Evolutionary conservation across 2,797 vertebrate species (phyloP).

Genomic region (Neosilurus hyrtlii): DNA sequence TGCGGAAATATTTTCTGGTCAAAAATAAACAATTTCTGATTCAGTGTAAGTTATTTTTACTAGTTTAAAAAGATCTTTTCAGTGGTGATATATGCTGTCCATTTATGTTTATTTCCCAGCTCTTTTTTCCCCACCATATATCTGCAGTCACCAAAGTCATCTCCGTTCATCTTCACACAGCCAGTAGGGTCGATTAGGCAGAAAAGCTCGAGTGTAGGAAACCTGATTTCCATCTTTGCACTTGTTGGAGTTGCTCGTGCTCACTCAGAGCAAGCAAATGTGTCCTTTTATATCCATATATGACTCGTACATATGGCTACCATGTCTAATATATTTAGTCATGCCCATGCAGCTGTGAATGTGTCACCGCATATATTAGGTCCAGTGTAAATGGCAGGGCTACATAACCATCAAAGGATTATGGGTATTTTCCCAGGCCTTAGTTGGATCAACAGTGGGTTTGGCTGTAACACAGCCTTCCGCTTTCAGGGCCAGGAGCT

Average conservation of each 20-base stretch:
- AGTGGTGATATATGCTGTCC: neutral
- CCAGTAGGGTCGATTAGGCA: conserved; percentile 19
- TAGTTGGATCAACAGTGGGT: conserved; percentile 40
- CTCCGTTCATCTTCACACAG: conserved; percentile 1
- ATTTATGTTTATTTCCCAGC: conserved; percentile 15
- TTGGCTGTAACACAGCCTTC: conserved; percentile 30
- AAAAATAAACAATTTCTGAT: neutral
- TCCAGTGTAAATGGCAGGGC: conserved; percentile 23
- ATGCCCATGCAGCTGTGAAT: conserved; percentile 13
- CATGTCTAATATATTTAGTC: neutral
- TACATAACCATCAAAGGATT: conserved; percentile 33
- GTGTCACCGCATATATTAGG: conserved; percentile 24
- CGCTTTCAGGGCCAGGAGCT: conserved; percentile 28
- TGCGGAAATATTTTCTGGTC: neutral
- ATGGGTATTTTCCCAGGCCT: conserved; percentile 40
- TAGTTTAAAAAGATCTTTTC: neutral
- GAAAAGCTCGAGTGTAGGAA: neutral
- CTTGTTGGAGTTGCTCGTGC: conserved; percentile 12
- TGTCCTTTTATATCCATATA: conserved; percentile 15
- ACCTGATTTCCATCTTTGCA: neutral
- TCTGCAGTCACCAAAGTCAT: neutral
- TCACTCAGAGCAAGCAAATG: neutral
- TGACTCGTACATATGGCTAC: neutral
- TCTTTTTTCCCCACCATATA: conserved; percentile 3
- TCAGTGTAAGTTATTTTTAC: neutral